Base-by-base conservation (phyloP, 2,888 invertebrate genomes). In the Protonemura montana region DNA sequence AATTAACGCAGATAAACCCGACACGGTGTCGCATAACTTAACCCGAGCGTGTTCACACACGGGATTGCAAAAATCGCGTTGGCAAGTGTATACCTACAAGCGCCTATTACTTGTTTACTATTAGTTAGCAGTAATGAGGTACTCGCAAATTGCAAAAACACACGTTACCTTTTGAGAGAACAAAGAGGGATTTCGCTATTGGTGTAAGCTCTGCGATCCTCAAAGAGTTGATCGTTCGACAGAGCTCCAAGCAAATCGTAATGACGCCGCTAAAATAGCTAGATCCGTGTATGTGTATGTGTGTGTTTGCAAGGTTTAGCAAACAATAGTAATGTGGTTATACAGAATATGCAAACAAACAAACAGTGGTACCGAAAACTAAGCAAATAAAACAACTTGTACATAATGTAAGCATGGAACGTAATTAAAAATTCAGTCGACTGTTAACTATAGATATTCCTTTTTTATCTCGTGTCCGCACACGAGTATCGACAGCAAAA, bases 261-360 rank as follows among this genome's bases (percentile, higher is more conserved):
- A 59, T 59, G 59, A 59, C 59, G 59, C 59, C 1, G 59, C 59
- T 59, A 59, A 59, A 59, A 59, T 13, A 59, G 59, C 13, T 59
- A 21, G 13, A 59, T 21, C 13, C 21, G 21, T 59, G 21, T 10
- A 13, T 59, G 59, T 59, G 59, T 59, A 28, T 7, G 16, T 78
- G 77, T n/a, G 26, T 78, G 26, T 78, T 78, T 28, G 81, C 81
- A 81, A 81, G 81, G 81, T 81, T 29, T 81, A 26, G 82, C 82
- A 82, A 82, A 82, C 82, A 82, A 82, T 42, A 82, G 82, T 82
- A 82, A 25, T 41, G 82, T 82, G 82, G 82, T 82, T 82, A 30
- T 30, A 59, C 59, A 41, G 82, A 82, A 82, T 82, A 41, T 41
- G 41, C 82, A 41, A 82, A 82, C 42, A 82, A 82, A 41, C 30